phyloP scores from a whole-genome alignment of 1,140 invertebrate species.

The Microplitis demolitor region DNA sequence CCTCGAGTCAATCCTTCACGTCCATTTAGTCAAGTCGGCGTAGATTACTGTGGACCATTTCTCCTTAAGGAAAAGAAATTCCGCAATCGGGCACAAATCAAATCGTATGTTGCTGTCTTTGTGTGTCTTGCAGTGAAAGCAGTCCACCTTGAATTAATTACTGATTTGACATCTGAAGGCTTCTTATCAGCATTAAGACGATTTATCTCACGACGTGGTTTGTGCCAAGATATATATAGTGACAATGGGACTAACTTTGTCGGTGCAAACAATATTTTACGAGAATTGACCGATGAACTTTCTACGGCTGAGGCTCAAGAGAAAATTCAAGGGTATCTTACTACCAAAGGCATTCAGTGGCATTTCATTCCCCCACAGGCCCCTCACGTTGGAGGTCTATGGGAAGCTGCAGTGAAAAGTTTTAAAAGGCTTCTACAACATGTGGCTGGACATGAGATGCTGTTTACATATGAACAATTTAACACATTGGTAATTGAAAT shows the following conservation, averaged over 20 bases:
- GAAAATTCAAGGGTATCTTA: neutral
- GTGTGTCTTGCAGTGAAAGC: constrained; percentile 21
- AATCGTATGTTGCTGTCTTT: constrained; percentile 21
- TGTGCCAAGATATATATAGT: constrained; percentile 11
- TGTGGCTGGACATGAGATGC: neutral
- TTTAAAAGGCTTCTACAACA: neutral
- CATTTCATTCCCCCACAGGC: constrained; percentile 44
- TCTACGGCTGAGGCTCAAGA: neutral
- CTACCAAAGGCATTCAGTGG: constrained; percentile 33
- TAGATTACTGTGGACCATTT: too few relatives aligned
- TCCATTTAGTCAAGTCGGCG: constrained; percentile 21
- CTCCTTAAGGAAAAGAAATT: constrained; percentile 15
- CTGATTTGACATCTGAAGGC: constrained; percentile 10
- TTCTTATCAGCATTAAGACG: constrained; percentile 16
- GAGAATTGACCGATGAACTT: neutral
- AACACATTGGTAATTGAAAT: neutral
- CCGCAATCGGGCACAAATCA: constrained; percentile 3
- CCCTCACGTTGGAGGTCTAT: constrained; percentile 46
- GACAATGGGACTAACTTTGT: constrained; percentile 27
- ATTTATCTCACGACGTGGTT: constrained; percentile 16
- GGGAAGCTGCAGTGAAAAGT: constrained; percentile 35
- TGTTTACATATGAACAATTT: constrained; percentile 7
- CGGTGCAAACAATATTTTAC: constrained; percentile 19
- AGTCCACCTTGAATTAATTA: constrained; percentile 20
- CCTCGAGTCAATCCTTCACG: constrained; percentile 8